Evolutionary conservation across 2,888 invertebrate species (phyloP).

Genomic region (Clepsis dumicolana): DNA sequence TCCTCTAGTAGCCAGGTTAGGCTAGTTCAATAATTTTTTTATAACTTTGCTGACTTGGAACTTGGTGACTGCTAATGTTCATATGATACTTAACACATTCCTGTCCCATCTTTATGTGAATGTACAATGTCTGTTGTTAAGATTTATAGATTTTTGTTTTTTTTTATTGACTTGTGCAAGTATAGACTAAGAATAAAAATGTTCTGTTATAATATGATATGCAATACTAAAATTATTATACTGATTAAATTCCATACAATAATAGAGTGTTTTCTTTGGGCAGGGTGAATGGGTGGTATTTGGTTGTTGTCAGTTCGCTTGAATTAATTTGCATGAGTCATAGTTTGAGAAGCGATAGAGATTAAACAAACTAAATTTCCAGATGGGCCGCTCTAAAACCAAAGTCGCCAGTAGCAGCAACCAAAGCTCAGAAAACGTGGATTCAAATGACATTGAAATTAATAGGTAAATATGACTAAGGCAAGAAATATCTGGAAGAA

Average conservation of each 20-base stretch:
- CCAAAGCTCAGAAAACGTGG: slow-evolving; percentile 74
- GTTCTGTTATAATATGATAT: slow-evolving; percentile 36
- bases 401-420: slow-evolving; percentile 73
- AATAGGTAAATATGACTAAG: slow-evolving; percentile 76
- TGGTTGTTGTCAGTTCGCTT: neutral
- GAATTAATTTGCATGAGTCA: slow-evolving; percentile 26
- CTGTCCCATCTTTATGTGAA: neutral
- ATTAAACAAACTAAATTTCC: slow-evolving; percentile 48
- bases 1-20: slow-evolving; percentile 76
- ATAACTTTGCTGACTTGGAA: slow-evolving; percentile 1
- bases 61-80: slow-evolving; percentile 7
- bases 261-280: slow-evolving; percentile 51
- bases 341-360: slow-evolving; percentile 30
- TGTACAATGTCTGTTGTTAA: slow-evolving; percentile 11
- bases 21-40: slow-evolving; percentile 43
- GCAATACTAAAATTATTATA: slow-evolving; percentile 12
- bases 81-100: slow-evolving; percentile 28
- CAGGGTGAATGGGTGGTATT: neutral
- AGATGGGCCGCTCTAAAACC: slow-evolving; percentile 81
- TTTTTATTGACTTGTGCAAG: slow-evolving; percentile 19
- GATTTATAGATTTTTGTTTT: slow-evolving; percentile 7
- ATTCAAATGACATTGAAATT: slow-evolving; percentile 76
- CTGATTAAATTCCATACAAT: slow-evolving; percentile 48
- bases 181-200: slow-evolving; percentile 23
- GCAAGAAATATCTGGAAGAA: neutral